Evolutionary conservation across 2,888 invertebrate genomes (phyloP).

Genomic region (Xanthia togata): DNA sequence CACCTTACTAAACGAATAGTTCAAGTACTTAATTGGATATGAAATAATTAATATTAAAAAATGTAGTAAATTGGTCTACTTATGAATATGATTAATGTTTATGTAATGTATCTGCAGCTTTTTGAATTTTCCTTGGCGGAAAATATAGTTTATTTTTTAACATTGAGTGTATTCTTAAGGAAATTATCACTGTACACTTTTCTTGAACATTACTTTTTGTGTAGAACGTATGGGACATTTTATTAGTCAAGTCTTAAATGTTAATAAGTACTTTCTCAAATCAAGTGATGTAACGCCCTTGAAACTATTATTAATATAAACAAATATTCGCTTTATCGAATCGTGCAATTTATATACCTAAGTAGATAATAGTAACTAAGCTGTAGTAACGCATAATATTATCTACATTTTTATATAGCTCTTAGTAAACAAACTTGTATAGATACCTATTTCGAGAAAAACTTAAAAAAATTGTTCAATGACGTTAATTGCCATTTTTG

Average conservation of each 20-base stretch:
- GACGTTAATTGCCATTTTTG: constrained; percentile 82
- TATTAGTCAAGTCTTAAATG: constrained; percentile 46
- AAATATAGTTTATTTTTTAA: neutral
- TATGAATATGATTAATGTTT: neutral
- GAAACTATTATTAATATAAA: constrained; percentile 68
- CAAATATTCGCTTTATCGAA: constrained; percentile 88
- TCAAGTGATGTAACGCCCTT: constrained; percentile 63
- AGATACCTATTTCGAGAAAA: constrained; percentile 69
- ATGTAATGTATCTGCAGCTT: constrained; percentile 10
- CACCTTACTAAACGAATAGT: constrained; percentile 37
- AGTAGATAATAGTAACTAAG: constrained; percentile 84
- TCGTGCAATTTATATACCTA: constrained; percentile 89
- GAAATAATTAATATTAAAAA: constrained; percentile 20
- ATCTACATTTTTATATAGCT: constrained; percentile 70
- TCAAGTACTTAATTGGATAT: constrained; percentile 34
- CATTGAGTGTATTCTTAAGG: neutral
- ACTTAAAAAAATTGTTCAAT: constrained; percentile 63
- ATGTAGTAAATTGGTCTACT: constrained; percentile 22
- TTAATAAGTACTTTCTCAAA: constrained; percentile 37
- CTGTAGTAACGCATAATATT: constrained; percentile 83
- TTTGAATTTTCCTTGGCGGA: neutral
- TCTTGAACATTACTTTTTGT: neutral
- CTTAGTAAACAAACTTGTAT: constrained; percentile 77
- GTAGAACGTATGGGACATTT: constrained; percentile 36
- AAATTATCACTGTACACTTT: neutral